phyloP scores from a whole-genome alignment of 2,797 vertebrate species.

The Diplodus puntazzo region DNA sequence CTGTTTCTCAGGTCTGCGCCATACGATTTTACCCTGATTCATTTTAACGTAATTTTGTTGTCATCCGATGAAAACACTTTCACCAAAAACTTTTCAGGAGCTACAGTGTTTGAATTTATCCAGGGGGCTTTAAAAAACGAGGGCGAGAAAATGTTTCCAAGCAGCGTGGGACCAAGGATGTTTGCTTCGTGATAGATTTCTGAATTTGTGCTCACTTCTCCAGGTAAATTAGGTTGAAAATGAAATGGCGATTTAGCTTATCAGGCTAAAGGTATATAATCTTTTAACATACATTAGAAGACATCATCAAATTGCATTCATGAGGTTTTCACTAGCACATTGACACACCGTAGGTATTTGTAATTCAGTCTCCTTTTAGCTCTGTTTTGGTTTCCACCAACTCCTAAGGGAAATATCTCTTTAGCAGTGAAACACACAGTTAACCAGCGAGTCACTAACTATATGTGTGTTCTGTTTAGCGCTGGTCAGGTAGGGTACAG shows the following conservation, averaged over 20 bases:
- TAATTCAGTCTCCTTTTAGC: background rate
- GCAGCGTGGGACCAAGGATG: background rate
- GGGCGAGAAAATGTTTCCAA: background rate
- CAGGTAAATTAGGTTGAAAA: background rate
- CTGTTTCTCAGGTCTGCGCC: constrained; percentile 23
- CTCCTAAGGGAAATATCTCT: constrained; percentile 2
- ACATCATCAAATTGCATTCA: background rate
- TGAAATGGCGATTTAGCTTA: background rate
- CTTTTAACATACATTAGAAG: background rate
- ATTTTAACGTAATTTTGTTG: constrained; percentile 40
- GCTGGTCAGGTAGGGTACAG: background rate
- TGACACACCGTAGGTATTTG: background rate
- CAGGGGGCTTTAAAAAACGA: constrained; percentile 2
- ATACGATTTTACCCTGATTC: constrained; percentile 33
- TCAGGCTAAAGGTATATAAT: background rate
- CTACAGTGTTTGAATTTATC: constrained; percentile 8
- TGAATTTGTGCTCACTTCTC: background rate
- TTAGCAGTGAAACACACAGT: background rate
- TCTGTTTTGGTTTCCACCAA: constrained; percentile 2
- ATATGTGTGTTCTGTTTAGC: background rate
- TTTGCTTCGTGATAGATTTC: background rate
- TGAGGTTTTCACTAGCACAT: background rate
- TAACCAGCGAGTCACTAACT: background rate
- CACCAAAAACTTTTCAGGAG: constrained; percentile 12
- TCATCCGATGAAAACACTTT: constrained; percentile 31